Conservation (phyloP, 2,888 invertebrate species). For the Mesoligia furuncula region DNA sequence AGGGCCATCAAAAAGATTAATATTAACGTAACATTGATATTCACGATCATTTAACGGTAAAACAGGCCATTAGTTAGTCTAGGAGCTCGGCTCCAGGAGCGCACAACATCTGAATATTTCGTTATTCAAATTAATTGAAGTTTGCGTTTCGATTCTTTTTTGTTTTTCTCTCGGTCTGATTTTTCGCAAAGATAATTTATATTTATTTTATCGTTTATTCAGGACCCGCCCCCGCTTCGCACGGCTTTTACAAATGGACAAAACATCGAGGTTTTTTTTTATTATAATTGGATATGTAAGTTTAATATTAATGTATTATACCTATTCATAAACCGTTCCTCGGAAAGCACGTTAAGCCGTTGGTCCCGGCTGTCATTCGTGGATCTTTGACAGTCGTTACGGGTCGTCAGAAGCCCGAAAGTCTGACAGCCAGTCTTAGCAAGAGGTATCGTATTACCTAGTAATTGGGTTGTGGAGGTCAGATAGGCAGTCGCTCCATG, state of each 20-base stretch:
- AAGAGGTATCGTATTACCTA: too few relatives aligned
- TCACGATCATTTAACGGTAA: slow-evolving; percentile 57
- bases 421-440: too few relatives aligned
- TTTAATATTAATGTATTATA: not conserved
- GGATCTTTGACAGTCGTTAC: too few relatives aligned
- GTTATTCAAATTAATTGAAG: slow-evolving; percentile 59
- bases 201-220: not conserved
- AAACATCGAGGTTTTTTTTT: not conserved
- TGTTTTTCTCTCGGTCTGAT: not conserved
- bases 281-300: not conserved
- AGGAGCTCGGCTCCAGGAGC: slow-evolving; percentile 49
- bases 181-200: not conserved
- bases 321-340: too few relatives aligned
- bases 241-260: not conserved
- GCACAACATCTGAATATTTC: slow-evolving; percentile 52
- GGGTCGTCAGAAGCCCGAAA: too few relatives aligned
- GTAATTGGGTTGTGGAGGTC: too few relatives aligned
- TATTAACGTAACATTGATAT: slow-evolving; percentile 64
- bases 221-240: not conserved
- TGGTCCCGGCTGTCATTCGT: too few relatives aligned
- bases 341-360: too few relatives aligned
- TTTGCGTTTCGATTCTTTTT: slow-evolving; percentile 23
- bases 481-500: too few relatives aligned
- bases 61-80: slow-evolving; percentile 59
- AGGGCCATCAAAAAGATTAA: slow-evolving; percentile 49